These are phyloP conservation scores for Planiliza haematocheilus DNA, from an alignment of 2,113 vertebrate species.

Conservation along the genomic window DNA sequence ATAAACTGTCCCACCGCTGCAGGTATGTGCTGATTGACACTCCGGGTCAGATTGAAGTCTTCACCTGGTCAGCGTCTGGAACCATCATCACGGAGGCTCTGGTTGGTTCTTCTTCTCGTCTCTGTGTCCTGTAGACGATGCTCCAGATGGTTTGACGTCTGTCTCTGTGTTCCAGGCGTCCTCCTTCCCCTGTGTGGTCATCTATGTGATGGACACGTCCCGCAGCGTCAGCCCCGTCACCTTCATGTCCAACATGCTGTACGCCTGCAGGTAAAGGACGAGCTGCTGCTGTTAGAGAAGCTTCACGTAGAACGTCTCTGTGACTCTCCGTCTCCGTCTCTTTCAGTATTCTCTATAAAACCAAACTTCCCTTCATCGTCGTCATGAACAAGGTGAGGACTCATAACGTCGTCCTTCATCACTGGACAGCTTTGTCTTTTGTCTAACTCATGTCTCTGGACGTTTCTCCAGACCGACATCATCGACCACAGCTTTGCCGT, in stretches of 20 bases:
- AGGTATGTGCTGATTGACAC: slow-evolving; percentile 98
- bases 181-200: slow-evolving; percentile 92
- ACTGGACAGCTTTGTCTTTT: neutral
- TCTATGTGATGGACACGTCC: slow-evolving; percentile 98
- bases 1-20: slow-evolving; percentile 8
- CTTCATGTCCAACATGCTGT: slow-evolving; percentile 99
- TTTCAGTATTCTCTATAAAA: slow-evolving; percentile 96
- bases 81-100: slow-evolving; percentile 97
- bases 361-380: slow-evolving; percentile 96
- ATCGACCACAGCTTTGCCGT: slow-evolving; percentile 96
- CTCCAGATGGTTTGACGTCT: neutral
- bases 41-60: slow-evolving; percentile 97
- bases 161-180: slow-evolving; percentile 85
- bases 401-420: no score
- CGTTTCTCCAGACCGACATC: slow-evolving; percentile 92
- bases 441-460: neutral
- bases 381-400: slow-evolving; percentile 97
- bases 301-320: no score
- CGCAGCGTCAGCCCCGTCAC: slow-evolving; percentile 95
- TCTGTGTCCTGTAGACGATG: no score
- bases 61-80: slow-evolving; percentile 98
- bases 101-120: slow-evolving; percentile 75
- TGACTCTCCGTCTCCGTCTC: slow-evolving; percentile 20
- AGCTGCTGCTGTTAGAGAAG: neutral
- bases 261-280: slow-evolving; percentile 93